Conservation (phyloP, 2,888 invertebrate genomes). For the Thereva nobilitata region DNA sequence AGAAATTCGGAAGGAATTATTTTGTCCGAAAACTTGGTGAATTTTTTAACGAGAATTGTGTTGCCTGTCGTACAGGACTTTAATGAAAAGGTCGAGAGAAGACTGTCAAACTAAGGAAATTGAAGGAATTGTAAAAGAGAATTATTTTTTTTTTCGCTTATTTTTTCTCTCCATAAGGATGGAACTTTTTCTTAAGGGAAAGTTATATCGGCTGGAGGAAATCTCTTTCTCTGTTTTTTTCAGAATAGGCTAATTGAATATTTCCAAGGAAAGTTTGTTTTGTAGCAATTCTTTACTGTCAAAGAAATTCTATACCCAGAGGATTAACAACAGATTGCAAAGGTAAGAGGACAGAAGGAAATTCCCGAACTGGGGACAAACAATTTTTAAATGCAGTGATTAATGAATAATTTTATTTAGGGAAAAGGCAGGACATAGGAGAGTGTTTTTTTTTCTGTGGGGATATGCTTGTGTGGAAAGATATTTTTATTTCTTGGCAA, state of each 20-base stretch:
- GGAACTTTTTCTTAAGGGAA: not conserved
- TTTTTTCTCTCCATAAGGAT: no score
- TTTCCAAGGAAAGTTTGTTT: constrained; percentile 16
- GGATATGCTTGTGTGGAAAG: no score
- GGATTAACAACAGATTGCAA: no score
- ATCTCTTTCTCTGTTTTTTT: not conserved
- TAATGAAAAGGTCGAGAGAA: constrained; percentile 17
- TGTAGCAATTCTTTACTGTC: not conserved
- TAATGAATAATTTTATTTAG: no score
- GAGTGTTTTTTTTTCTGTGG: no score
- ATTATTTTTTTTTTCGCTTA: no score
- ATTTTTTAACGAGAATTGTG: constrained; percentile 31
- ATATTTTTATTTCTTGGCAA: no score
- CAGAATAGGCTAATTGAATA: constrained; percentile 27
- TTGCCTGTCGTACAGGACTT: constrained; percentile 3
- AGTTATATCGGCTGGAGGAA: constrained; percentile 19
- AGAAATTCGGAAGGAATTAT: constrained; percentile 5
- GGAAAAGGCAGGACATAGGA: no score
- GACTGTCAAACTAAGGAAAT: not conserved
- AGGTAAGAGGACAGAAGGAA: no score
- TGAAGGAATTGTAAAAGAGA: constrained; percentile 10
- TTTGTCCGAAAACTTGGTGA: constrained; percentile 25
- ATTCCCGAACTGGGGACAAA: no score
- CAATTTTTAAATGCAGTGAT: no score
- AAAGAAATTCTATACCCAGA: no score